Base-by-base conservation (phyloP, 2,113 vertebrate species). In the Meleagris gallopavo region DNA sequence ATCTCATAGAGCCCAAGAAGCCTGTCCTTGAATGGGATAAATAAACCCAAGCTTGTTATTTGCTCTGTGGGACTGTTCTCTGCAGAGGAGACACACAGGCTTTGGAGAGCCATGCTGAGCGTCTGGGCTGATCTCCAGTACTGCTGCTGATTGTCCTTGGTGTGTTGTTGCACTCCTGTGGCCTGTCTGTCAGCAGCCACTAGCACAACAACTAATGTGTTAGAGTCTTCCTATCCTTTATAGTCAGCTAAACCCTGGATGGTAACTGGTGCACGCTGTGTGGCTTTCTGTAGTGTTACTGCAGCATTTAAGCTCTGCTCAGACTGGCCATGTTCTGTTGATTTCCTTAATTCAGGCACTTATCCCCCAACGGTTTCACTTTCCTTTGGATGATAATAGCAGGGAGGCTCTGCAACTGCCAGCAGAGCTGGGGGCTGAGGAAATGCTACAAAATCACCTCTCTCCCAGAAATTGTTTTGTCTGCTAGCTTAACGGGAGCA, bases 401-500 rank as follows among this genome's bases (percentile, higher is more conserved):
- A 70, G 72, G 25, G 57, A 66, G 71, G 61, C 61, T 80, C 79
- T 86, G 83, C 57, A 67, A 34, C 22, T 5, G 1, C 72, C 5
- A 5, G 10, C 66, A 22, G 72, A 36, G 40, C 46, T 43, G 40
- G 27, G 69, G 3, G 2, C 57, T 0, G 20, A 30, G 92, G 88
- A 77, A 25, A 90, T 86, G 38, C 71, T n/a, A 21, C 38, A 55
- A 57, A 74, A 74, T 74, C 52, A 55, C 50, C 30, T 83, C 88
- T 83, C 86, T 86, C 70, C 32, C 70, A 72, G 80, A 38, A 81
- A 86, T 90, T 75, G 83, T 92, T 94, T 72, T 84, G 70, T 27
- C 80, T 92, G 88, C 73, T 45, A 86, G 22, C 69, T 61, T 40
- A 93, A 73, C 24, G 3, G 43, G 73, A 92, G 86, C 80, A 32